Percentiles rank a stretch among this genome's conserved stretches.
Evolutionary conservation across 2,113 vertebrate genomes (phyloP).

Genomic region (Barnardius zonarius): DNA sequence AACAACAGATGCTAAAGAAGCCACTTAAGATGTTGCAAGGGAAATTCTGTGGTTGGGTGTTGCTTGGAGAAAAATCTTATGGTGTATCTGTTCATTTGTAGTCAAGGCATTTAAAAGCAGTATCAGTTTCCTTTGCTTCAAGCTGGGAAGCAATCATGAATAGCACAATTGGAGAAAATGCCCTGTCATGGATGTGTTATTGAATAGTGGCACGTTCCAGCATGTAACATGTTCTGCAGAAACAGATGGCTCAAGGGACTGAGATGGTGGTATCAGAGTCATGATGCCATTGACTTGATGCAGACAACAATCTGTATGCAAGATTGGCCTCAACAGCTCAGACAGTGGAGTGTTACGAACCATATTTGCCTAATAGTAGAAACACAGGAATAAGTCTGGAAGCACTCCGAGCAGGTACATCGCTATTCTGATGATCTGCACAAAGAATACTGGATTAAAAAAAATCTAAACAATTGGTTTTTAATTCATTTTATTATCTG

Average conservation of each 20-base stretch:
- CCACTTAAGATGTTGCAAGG: background rate
- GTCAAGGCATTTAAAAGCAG: background rate
- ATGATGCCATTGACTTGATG: background rate
- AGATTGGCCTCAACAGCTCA: background rate
- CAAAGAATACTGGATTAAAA: background rate
- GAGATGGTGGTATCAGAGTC: background rate
- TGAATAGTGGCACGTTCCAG: background rate
- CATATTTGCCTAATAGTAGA: background rate
- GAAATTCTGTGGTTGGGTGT: background rate
- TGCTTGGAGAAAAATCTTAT: background rate
- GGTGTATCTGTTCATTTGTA: background rate
- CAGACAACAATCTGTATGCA: background rate
- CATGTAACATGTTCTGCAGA: background rate
- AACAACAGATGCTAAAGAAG: background rate
- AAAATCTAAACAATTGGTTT: background rate
- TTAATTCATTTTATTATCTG: background rate
- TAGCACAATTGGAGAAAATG: background rate
- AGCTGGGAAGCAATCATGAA: background rate
- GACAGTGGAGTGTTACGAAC: background rate
- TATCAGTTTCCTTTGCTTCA: background rate
- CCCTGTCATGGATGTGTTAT: rapidly evolving
- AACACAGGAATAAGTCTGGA: background rate
- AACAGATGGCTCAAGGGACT: background rate
- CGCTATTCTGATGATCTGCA: background rate
- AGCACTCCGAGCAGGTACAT: background rate